A percentile compares a stretch with the other conserved stretches of the same genome.
phyloP scores from a whole-genome alignment of 2,797 vertebrate species.

The Phoebastria nigripes region DNA sequence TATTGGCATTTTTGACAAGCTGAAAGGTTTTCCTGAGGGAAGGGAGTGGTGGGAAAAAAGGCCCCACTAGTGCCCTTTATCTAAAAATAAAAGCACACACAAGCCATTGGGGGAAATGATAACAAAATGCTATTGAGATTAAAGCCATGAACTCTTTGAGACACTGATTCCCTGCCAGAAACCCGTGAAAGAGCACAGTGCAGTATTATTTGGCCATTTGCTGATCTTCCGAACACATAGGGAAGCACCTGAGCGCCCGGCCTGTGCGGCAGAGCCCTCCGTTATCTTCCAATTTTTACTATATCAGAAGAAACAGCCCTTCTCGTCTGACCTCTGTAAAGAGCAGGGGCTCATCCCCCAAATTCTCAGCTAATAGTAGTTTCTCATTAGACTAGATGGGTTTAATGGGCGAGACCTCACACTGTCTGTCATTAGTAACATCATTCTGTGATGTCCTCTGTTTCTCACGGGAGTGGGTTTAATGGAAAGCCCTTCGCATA shows the following conservation, averaged over 20 bases:
- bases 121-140: not conserved
- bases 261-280: accelerated
- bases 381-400: not conserved
- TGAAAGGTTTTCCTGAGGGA: not conserved
- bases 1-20: not conserved
- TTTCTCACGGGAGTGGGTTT: not conserved
- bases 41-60: not conserved
- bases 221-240: not conserved
- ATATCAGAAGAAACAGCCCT: not conserved
- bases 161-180: not conserved
- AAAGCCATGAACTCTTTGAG: not conserved
- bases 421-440: not conserved
- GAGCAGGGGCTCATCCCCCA: not conserved
- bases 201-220: not conserved
- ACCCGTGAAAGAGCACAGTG: not conserved
- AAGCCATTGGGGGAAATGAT: not conserved
- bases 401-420: not conserved
- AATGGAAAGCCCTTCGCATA: not conserved
- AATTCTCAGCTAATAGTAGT: not conserved
- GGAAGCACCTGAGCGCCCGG: accelerated
- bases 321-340: not conserved
- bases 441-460: not conserved
- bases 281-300: not conserved
- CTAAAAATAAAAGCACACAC: slow-evolving; percentile 7
- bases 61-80: not conserved